A percentile compares a stretch with the other conserved stretches of the same genome.
Evolutionary conservation across 2,888 invertebrate genomes (phyloP).

Genomic region (Flabesymbios commensalis): DNA sequence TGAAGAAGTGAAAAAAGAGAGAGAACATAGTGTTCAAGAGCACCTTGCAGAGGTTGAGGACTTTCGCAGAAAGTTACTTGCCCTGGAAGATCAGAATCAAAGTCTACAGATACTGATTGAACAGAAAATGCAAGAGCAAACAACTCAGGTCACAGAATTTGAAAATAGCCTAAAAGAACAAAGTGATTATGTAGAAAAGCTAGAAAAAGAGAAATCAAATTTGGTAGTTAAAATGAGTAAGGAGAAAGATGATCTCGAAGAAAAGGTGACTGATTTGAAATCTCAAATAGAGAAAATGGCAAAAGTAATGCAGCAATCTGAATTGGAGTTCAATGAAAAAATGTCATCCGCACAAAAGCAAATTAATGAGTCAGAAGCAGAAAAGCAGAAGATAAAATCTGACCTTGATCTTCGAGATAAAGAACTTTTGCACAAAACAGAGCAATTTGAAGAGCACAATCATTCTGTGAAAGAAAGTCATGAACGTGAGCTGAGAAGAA

Average conservation of each 20-base stretch:
- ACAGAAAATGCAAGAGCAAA: conserved; percentile 3
- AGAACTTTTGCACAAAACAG: conserved; percentile 17
- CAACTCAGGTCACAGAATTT: background rate
- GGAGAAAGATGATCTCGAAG: conserved; percentile 20
- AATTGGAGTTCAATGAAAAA: conserved; percentile 5
- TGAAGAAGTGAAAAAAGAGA: too few species aligned
- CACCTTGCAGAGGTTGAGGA: conserved; percentile 40
- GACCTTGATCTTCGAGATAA: conserved; percentile 9
- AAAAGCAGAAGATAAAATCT: background rate
- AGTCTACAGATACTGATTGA: conserved; percentile 7
- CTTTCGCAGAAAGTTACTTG: conserved; percentile 18
- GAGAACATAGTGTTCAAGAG: too few species aligned
- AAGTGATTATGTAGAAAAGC: conserved; percentile 19
- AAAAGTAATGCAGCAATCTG: conserved; percentile 2
- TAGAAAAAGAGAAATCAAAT: conserved; percentile 45
- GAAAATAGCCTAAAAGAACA: conserved; percentile 5
- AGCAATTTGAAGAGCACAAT: conserved; percentile 29
- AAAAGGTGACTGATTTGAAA: conserved; percentile 20
- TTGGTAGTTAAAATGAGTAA: conserved; percentile 31
- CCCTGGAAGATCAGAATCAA: conserved; percentile 11
- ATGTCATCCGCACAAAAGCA: background rate
- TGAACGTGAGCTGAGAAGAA: conserved; percentile 15
- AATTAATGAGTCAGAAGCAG: background rate
- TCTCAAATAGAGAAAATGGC: conserved; percentile 12
- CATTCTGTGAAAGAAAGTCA: conserved; percentile 17